Conservation (phyloP, 2,888 invertebrate species). For the Homarus gammarus region DNA sequence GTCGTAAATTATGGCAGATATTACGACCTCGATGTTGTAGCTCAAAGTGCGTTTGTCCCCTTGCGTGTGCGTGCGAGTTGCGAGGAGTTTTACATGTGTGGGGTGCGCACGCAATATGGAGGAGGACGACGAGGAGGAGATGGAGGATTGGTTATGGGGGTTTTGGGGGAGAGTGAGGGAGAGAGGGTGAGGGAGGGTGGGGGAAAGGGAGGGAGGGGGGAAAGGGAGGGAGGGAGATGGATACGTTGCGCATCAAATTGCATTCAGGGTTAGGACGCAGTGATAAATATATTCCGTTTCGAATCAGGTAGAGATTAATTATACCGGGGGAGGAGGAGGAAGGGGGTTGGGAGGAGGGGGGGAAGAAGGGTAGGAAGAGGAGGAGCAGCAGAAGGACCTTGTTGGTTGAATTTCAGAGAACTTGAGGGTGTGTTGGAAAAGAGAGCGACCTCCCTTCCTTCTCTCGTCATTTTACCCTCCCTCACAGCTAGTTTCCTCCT, state of each 20-base stretch:
- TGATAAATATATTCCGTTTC: background rate
- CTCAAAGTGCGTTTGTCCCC: background rate
- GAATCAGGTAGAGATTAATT: background rate
- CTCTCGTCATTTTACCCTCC: too few species aligned
- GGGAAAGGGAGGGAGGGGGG: background rate
- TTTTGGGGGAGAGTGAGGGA: background rate
- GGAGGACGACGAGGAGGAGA: too few species aligned
- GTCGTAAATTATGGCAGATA: too few species aligned
- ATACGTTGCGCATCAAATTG: background rate
- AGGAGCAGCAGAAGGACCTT: background rate
- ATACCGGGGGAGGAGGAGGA: background rate
- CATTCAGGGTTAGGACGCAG: background rate
- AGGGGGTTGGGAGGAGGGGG: background rate
- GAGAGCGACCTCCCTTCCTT: background rate
- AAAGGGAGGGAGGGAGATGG: background rate
- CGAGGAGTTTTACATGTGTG: too few species aligned
- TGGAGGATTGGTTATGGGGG: too few species aligned
- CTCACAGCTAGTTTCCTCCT: constrained; percentile 12
- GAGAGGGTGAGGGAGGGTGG: background rate
- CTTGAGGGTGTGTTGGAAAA: background rate
- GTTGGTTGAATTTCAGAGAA: too few species aligned
- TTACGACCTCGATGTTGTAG: too few species aligned
- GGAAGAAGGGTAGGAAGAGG: background rate
- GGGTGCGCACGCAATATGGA: too few species aligned
- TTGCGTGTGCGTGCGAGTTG: too few species aligned